Evolutionary conservation across 2,888 invertebrate genomes (phyloP).

Genomic region (Aricia artaxerxes): DNA sequence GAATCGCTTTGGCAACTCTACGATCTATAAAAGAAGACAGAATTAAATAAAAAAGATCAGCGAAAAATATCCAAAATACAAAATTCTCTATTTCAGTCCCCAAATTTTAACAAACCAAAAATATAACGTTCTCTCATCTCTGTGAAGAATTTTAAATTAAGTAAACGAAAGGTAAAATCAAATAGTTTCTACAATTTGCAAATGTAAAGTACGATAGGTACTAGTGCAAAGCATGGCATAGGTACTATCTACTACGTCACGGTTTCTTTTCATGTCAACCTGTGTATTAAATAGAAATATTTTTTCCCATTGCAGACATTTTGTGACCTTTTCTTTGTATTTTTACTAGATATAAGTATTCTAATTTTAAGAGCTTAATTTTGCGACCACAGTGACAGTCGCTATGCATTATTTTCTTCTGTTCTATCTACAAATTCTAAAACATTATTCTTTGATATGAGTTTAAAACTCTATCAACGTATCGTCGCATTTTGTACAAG

Average conservation of each 20-base stretch:
- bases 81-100: not conserved
- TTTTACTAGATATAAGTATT: too few species aligned
- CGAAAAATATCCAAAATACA: not conserved
- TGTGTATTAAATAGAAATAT: too few species aligned
- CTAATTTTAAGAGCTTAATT: too few species aligned
- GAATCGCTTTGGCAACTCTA: too few species aligned
- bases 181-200: not conserved
- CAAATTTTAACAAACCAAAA: not conserved
- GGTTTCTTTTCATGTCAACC: too few species aligned
- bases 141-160: conserved; percentile 1
- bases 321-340: too few species aligned
- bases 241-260: too few species aligned
- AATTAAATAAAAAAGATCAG: not conserved
- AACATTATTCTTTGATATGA: not conserved
- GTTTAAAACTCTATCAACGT: not conserved
- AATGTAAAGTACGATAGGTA: not conserved
- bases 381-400: too few species aligned
- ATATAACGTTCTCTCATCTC: not conserved
- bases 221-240: not conserved
- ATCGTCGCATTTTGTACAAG: not conserved
- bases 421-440: not conserved
- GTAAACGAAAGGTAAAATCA: not conserved
- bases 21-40: too few species aligned
- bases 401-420: not conserved
- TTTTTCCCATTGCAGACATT: too few species aligned